These are phyloP conservation scores for Oreotragus oreotragus DNA, from an alignment of 2,113 vertebrate genomes.

Conservation along the genomic window DNA sequence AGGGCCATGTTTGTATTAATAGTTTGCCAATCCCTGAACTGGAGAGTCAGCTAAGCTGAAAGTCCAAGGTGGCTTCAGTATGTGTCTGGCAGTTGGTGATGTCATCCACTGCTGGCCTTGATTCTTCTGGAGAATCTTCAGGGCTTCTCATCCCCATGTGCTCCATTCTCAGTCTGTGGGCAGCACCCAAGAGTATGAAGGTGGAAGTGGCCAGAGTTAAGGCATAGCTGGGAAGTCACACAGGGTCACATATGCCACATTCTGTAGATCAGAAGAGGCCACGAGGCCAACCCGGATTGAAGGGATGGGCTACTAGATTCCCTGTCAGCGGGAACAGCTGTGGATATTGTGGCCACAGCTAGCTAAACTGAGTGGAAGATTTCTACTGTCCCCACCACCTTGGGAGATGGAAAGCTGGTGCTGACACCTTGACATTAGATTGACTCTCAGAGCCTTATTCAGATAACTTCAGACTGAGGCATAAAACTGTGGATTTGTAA, in stretches of 20 bases:
- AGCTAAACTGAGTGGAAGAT: not conserved
- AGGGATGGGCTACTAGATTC: not conserved
- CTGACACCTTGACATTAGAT: not conserved
- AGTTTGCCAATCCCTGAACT: not conserved
- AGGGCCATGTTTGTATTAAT: not conserved
- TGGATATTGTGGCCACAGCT: not conserved
- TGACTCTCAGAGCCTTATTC: not conserved
- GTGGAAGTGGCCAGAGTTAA: not conserved
- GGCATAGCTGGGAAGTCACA: not conserved
- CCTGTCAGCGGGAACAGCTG: not conserved
- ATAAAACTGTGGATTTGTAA: not conserved
- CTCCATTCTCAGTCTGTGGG: not conserved
- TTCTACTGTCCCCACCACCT: not conserved
- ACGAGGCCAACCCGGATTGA: not conserved
- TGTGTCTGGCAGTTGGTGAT: rapidly evolving
- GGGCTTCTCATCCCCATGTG: not conserved
- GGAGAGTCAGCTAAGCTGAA: not conserved
- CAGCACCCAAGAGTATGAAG: not conserved
- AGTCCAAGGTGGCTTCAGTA: not conserved
- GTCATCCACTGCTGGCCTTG: not conserved
- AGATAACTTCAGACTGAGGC: not conserved
- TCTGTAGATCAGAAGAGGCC: not conserved
- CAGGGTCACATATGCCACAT: not conserved
- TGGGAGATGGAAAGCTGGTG: not conserved
- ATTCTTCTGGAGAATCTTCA: not conserved